phyloP scores from a whole-genome alignment of 2,113 vertebrate genomes.

The Egretta garzetta region DNA sequence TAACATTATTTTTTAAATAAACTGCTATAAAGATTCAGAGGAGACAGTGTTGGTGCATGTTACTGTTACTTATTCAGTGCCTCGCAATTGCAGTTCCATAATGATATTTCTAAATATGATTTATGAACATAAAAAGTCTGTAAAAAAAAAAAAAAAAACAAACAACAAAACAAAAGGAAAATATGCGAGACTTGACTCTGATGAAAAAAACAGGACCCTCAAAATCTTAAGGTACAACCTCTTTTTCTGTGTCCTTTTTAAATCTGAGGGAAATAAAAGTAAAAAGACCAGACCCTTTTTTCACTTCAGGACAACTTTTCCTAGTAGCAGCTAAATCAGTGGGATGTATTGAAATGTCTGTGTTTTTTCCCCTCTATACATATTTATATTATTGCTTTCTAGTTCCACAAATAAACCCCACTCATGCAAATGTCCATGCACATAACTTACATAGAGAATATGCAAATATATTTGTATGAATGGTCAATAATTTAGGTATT shows the following conservation, averaged over 20 bases:
- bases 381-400: background rate
- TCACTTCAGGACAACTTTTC: constrained; percentile 41
- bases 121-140: background rate
- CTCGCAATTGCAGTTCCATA: background rate
- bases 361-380: background rate
- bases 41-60: accelerated
- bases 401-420: background rate
- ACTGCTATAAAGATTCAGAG: background rate
- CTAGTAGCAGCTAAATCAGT: background rate
- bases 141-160: background rate
- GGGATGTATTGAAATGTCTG: background rate
- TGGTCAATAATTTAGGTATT: background rate
- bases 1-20: background rate
- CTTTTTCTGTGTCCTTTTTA: background rate
- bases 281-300: background rate
- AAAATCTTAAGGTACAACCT: background rate
- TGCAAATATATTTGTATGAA: background rate
- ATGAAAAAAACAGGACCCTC: background rate
- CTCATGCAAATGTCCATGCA: background rate
- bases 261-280: background rate
- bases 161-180: no score
- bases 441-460: background rate
- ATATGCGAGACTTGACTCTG: background rate
- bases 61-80: background rate
- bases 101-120: background rate